Evolutionary conservation across 1,140 invertebrate genomes (phyloP).

Genomic region (Ephestia elutella): DNA sequence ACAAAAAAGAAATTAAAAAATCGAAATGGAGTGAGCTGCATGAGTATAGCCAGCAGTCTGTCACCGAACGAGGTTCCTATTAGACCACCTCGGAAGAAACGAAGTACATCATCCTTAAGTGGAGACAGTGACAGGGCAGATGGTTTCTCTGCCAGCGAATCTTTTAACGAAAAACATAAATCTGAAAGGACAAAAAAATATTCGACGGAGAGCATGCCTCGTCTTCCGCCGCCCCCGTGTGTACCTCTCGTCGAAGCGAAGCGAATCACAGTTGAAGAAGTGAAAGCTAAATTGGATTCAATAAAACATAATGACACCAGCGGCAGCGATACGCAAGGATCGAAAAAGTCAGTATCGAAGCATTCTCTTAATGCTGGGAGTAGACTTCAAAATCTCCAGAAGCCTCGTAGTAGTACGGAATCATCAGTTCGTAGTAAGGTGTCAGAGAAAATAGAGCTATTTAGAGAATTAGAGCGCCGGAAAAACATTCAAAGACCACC

Average conservation of each 20-base stretch:
- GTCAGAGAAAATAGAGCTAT: slow-evolving; percentile 72
- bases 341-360: slow-evolving; percentile 60
- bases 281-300: slow-evolving; percentile 74
- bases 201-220: slow-evolving; percentile 37
- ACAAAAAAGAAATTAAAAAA: slow-evolving; percentile 76
- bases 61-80: slow-evolving; percentile 68
- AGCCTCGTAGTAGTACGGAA: slow-evolving; percentile 56
- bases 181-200: slow-evolving; percentile 41
- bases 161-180: slow-evolving; percentile 48
- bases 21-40: slow-evolving; percentile 81
- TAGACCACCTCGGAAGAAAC: slow-evolving; percentile 75
- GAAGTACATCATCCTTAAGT: slow-evolving; percentile 75
- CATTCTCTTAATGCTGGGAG: slow-evolving; percentile 32
- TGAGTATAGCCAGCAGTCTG: slow-evolving; percentile 78
- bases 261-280: slow-evolving; percentile 72
- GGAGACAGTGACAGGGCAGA: slow-evolving; percentile 76
- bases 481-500: slow-evolving; percentile 71
- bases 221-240: slow-evolving; percentile 48
- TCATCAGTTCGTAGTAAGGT: slow-evolving; percentile 68
- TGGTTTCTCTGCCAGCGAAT: slow-evolving; percentile 57
- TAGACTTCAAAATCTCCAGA: slow-evolving; percentile 33
- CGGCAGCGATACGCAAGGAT: slow-evolving; percentile 52
- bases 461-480: slow-evolving; percentile 71
- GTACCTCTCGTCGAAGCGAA: slow-evolving; percentile 49
- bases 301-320: slow-evolving; percentile 63